Evolutionary conservation across 2,888 invertebrate species (phyloP).

Genomic region (Caenorhabditis zanzibari): DNA sequence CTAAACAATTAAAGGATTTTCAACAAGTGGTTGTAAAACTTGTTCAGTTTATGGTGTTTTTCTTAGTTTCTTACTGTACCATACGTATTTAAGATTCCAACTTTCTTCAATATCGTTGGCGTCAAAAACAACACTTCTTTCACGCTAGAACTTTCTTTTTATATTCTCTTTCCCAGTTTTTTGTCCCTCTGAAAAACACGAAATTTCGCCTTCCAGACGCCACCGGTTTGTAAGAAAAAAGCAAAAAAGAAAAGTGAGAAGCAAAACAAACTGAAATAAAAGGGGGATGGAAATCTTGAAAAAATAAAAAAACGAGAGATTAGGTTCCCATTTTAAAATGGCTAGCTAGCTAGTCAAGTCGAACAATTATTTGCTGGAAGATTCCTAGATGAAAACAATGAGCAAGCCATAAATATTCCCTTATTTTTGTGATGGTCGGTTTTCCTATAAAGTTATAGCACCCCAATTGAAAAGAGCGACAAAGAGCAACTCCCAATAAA

Average conservation of each 20-base stretch:
- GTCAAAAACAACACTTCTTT: conserved; percentile 26
- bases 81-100: too few relatives aligned
- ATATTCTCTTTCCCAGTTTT: conserved; percentile 9
- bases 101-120: neutral
- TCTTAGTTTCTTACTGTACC: neutral
- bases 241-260: conserved; percentile 29
- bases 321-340: conserved; percentile 22
- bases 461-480: neutral
- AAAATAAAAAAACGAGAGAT: conserved; percentile 10
- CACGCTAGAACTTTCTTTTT: conserved; percentile 23
- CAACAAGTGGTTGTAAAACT: conserved; percentile 26
- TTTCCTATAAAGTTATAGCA: too few relatives aligned
- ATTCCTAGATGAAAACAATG: neutral
- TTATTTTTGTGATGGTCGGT: too few relatives aligned
- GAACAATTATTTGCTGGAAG: neutral
- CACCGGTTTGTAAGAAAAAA: conserved; percentile 36
- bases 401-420: neutral
- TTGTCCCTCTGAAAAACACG: conserved; percentile 17
- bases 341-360: neutral
- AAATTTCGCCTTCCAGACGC: conserved; percentile 24
- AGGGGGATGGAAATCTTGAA: conserved; percentile 28
- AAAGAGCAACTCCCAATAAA: conserved; percentile 17
- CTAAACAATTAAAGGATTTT: conserved; percentile 37
- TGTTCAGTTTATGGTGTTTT: conserved; percentile 26
- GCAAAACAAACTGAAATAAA: conserved; percentile 43